Base-by-base conservation (phyloP, 2,113 vertebrate species). In the Lagopus leucura region DNA sequence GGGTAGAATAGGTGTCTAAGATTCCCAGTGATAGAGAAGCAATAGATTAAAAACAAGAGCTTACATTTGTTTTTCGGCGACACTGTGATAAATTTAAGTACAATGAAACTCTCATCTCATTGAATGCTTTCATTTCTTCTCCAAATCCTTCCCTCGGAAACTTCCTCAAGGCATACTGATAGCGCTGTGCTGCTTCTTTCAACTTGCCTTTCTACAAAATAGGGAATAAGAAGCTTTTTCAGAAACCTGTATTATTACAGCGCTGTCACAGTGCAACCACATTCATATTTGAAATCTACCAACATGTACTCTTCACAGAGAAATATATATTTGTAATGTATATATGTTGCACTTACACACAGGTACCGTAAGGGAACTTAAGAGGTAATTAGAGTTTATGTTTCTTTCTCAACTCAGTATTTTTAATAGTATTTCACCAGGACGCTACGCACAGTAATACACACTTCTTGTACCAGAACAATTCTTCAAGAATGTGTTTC, bases 41-140 rank as follows among this genome's bases (percentile, higher is more conserved):
- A 73, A 3, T 8, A 42, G 9, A 67, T 25, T 4, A 42, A 54
- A 6, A 60, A 32, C 48, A 80, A 60, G 30, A 24, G 60, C 99
- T 99, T 98, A 99, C 99, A 0, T 99, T 99, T 93, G 99, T 99
- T 98, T 99, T 99, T 79, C 99, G 98, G 92, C 99, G 99, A 94
- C 99, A 99, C 67, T 99, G 98, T 57, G 99, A 99, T 82, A 99
- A 87, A 80, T 98, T 99, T 74, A 99, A 98, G 96, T 99, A 99
- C 16, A 99, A 96, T 8, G 99, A 99, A 65, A 99, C 99, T 85
- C 98, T 97, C 24, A 99, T 98, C 92, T 99, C 99, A 92, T 98
- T 99, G 93, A 99, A 99, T 0, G 98, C 98, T 97, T 99, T 99
- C 96, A 99, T 98, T 95, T 99, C 99, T 83, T 99, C 99, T 36